phyloP scores from a whole-genome alignment of 2,888 invertebrate genomes.

The Andrena camellia region DNA sequence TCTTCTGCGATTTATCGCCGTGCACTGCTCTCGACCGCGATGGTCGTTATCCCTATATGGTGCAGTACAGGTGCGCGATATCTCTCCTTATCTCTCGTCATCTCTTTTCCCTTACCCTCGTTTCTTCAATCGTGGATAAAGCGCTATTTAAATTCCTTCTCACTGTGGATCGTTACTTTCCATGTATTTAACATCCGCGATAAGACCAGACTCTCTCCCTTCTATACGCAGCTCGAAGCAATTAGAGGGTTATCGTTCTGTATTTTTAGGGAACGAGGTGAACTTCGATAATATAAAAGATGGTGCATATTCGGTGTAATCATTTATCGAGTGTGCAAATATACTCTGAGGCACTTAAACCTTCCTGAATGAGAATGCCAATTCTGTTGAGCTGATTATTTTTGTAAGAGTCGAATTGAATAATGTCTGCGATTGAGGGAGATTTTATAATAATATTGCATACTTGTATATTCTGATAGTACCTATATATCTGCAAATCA shows the following conservation, averaged over 20 bases:
- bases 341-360: too few species aligned
- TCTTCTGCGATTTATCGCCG: constrained; percentile 63
- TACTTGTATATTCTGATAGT: too few species aligned
- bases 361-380: too few species aligned
- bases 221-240: background rate
- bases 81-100: constrained; percentile 45
- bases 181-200: background rate
- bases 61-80: constrained; percentile 45
- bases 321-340: background rate
- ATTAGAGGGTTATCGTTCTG: background rate
- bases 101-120: constrained; percentile 44
- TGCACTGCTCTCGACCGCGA: constrained; percentile 31
- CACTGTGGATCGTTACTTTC: too few species aligned
- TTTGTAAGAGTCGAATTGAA: too few species aligned
- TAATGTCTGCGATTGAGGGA: too few species aligned
- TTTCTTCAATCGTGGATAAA: constrained; percentile 24
- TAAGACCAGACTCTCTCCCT: background rate
- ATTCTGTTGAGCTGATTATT: too few species aligned
- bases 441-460: too few species aligned
- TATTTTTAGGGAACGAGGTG: background rate
- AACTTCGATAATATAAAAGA: background rate
- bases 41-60: constrained; percentile 71
- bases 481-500: too few species aligned
- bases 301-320: background rate
- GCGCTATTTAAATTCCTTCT: background rate